Conservation (phyloP, 2,888 invertebrate genomes). For the Mythimna pallens region DNA sequence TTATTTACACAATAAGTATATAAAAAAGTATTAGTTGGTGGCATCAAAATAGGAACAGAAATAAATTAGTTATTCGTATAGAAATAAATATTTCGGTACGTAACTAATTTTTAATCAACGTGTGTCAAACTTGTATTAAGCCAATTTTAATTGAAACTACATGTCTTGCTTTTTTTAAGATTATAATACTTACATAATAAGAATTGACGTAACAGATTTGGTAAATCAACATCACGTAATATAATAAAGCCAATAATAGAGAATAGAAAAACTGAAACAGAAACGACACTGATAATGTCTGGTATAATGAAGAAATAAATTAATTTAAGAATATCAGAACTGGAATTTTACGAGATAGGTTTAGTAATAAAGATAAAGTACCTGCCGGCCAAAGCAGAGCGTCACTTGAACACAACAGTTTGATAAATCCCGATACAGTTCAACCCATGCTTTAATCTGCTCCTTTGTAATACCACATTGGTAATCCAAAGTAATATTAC, state of each 20-base stretch:
- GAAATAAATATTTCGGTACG: no score
- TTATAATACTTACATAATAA: constrained; percentile 12
- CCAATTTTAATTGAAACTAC: background rate
- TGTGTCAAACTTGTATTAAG: background rate
- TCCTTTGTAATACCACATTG: constrained; percentile 16
- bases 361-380: background rate
- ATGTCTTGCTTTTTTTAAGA: no score
- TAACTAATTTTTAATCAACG: no score
- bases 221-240: constrained; percentile 12
- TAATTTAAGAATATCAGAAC: background rate
- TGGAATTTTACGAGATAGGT: background rate
- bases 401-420: constrained; percentile 12
- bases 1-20: background rate
- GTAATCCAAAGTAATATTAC: background rate
- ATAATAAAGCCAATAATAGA: background rate
- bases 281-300: background rate
- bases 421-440: constrained; percentile 25
- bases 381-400: constrained; percentile 26
- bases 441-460: constrained; percentile 24
- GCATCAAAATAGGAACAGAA: background rate
- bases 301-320: background rate
- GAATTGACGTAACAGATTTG: constrained; percentile 9
- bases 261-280: constrained; percentile 20
- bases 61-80: background rate
- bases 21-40: background rate